A percentile compares a stretch with the other conserved stretches of the same genome.
Conservation (phyloP, 2,888 invertebrate genomes). For the Operophtera brumata region DNA sequence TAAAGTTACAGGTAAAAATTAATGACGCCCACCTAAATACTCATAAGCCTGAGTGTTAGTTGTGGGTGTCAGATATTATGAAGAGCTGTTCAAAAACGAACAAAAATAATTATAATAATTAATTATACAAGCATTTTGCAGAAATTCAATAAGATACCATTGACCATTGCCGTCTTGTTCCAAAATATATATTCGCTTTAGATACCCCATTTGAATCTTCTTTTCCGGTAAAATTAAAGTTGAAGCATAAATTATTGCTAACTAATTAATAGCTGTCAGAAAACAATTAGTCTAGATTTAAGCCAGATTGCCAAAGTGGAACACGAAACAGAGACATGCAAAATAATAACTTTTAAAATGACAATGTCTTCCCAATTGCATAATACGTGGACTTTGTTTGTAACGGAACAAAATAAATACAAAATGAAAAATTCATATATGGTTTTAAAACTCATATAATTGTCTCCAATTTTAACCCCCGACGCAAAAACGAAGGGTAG, state of each 20-base stretch:
- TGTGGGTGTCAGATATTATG: no score
- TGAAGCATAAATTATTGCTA: neutral
- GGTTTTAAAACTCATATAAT: no score
- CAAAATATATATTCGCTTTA: slow-evolving; percentile 8
- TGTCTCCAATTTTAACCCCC: no score
- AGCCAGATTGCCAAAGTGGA: slow-evolving; percentile 9
- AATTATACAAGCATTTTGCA: no score
- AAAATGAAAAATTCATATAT: neutral
- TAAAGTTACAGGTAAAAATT: no score
- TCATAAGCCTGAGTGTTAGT: no score
- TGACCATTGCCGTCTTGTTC: no score
- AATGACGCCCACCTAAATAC: no score
- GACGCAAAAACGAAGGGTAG: no score
- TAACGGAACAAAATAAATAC: neutral
- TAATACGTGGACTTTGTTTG: neutral
- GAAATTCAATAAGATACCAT: no score
- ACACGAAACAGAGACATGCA: neutral
- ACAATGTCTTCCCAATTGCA: neutral
- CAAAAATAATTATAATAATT: no score
- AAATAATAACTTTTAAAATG: slow-evolving; percentile 2
- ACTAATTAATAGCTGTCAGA: slow-evolving; percentile 6
- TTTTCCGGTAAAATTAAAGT: slow-evolving; percentile 1
- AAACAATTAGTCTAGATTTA: slow-evolving; percentile 4
- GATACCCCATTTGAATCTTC: neutral
- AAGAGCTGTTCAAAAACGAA: no score